Evolutionary conservation across 2,797 vertebrate genomes (phyloP), one percentile per base, ranked within the genome.

Genomic region (Babyrousa celebensis): DNA sequence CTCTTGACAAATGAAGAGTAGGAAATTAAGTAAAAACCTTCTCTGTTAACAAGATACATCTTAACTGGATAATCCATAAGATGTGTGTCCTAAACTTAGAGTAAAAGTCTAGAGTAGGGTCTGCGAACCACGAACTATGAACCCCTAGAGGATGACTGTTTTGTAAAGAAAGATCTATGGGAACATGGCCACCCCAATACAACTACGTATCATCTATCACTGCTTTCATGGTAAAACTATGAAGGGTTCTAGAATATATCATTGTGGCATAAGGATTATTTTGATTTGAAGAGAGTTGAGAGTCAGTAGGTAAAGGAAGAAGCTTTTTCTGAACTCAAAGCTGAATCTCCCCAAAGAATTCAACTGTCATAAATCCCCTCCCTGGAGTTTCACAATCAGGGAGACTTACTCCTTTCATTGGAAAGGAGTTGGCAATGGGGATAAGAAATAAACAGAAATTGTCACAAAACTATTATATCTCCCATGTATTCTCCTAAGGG

Each of bases 381-480:
- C 6, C 9, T 14, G 4, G 21, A 85, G 58, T 79, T 85, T 65
- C 32, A 79, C 58, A 79, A 48, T 56, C 27, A 72, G 10, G 32
- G 32, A 48, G 72, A 79, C 21, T 14, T 16, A 68, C 20, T 60
- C 32, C 36, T 32, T 29, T 23, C 43, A 65, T 20, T 12, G 21
- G 25, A 60, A 82, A 56, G 20, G 79, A 79, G 65, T 43, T 12
- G 32, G 27, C 12, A 29, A 29, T 79, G 65, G 27, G 43, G 29
- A 43, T 85, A 79, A 91, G 54, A 72, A 91, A 79, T 79, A 71
- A 60, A 84, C n/a, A 79, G 29, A 79, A 85, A 79, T 56, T 79
- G 82, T 72, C 40, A 90, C 56, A 63, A 72, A 56, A 70, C 40
- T 40, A 43, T 85, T 12, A 6, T 70, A 43, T 85, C 43, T 79